A percentile compares a stretch with the other conserved stretches of the same genome.
These are phyloP conservation scores for Cheilosia scutellata DNA, from an alignment of 2,888 invertebrate species.

Conservation along the genomic window DNA sequence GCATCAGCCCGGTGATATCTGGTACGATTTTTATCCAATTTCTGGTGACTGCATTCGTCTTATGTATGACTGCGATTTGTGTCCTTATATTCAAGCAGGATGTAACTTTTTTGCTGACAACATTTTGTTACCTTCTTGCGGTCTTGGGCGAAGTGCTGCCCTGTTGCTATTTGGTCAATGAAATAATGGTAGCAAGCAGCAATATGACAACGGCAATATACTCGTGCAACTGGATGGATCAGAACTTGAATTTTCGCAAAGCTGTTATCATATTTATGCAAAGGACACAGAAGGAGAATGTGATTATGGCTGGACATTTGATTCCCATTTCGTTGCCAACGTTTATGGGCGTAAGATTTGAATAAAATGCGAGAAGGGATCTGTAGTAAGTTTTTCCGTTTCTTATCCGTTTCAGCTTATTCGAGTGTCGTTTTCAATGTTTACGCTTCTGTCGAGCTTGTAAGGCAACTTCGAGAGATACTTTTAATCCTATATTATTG, in stretches of 20 bases:
- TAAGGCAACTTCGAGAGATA: background rate
- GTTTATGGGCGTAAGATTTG: slow-evolving; percentile 76
- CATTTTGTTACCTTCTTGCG: slow-evolving; percentile 67
- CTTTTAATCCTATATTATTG: too few relatives aligned
- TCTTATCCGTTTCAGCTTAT: slow-evolving; percentile 36
- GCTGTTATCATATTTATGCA: slow-evolving; percentile 79
- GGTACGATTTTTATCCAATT: slow-evolving; percentile 77
- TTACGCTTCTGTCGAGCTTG: slow-evolving; percentile 46
- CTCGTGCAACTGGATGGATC: slow-evolving; percentile 78
- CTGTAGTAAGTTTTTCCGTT: background rate
- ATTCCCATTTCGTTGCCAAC: slow-evolving; percentile 78
- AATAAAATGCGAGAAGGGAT: too few relatives aligned
- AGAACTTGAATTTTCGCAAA: slow-evolving; percentile 77
- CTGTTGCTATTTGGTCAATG: slow-evolving; percentile 77
- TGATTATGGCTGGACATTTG: slow-evolving; percentile 77
- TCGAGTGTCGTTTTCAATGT: slow-evolving; percentile 62
- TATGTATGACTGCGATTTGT: slow-evolving; percentile 77
- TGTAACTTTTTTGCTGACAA: slow-evolving; percentile 64
- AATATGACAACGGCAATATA: slow-evolving; percentile 77
- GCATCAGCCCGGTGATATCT: slow-evolving; percentile 76
- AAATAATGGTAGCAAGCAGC: slow-evolving; percentile 73
- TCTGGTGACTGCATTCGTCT: slow-evolving; percentile 70
- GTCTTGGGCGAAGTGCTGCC: slow-evolving; percentile 64
- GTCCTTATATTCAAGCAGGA: slow-evolving; percentile 66
- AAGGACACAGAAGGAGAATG: slow-evolving; percentile 75